phyloP scores from a whole-genome alignment of 2,888 invertebrate genomes.

The Pomacea canaliculata region DNA sequence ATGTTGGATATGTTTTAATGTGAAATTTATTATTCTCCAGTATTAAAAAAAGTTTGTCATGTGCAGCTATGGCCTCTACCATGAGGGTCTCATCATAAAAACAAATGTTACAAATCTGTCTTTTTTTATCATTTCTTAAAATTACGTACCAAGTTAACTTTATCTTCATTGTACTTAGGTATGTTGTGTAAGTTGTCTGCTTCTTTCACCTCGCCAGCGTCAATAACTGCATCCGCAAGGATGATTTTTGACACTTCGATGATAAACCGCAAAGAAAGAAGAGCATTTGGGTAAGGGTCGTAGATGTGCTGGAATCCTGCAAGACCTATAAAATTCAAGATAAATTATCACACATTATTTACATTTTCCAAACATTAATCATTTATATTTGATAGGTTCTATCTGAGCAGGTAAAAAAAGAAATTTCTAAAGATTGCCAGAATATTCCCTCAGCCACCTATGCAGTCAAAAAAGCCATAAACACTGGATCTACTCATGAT shows the following conservation, averaged over 20 bases:
- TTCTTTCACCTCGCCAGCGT: slow-evolving; percentile 61
- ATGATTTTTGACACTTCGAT: slow-evolving; percentile 67
- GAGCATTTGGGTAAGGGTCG: slow-evolving; percentile 67
- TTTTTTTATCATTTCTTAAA: no score
- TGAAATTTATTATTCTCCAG: background rate
- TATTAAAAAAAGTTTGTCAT: background rate
- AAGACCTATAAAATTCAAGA: slow-evolving; percentile 52
- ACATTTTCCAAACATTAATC: no score
- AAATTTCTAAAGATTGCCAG: background rate
- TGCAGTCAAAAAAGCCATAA: no score
- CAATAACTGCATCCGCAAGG: slow-evolving; percentile 59
- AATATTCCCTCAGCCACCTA: no score
- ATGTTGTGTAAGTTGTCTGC: slow-evolving; percentile 30
- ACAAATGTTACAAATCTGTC: no score
- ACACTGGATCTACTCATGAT: no score
- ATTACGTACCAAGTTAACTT: slow-evolving; percentile 28
- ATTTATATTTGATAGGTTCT: background rate
- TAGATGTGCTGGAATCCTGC: slow-evolving; percentile 65
- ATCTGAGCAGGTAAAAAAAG: background rate
- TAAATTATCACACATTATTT: no score
- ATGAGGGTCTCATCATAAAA: no score
- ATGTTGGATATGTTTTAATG: background rate
- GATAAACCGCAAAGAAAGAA: slow-evolving; percentile 65
- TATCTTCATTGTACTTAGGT: slow-evolving; percentile 33
- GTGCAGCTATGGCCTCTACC: no score